Base-by-base conservation (phyloP, 2,113 vertebrate species). In the Scatophagus argus region DNA sequence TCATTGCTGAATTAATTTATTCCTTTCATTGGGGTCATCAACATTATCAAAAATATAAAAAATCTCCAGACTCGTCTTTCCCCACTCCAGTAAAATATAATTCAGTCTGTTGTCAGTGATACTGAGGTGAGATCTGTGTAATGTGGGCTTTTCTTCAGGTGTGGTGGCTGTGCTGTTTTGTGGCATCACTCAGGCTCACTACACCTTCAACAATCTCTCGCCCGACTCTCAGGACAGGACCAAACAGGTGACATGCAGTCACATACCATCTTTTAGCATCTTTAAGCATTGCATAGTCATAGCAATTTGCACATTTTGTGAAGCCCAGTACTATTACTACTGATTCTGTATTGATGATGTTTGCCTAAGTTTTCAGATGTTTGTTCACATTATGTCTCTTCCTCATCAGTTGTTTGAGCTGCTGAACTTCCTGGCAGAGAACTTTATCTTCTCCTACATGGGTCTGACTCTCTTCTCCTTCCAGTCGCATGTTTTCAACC, bases 401-500 rank as follows among this genome's bases (percentile, higher is more conserved):
- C 2, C 77, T 83, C 71, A 68, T 65, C 90, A 99, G 98, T 91
- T 99, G 84, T 99, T 99, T 89, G 98, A 99, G 93, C 94, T 99
- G 85, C 95, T 99, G 86, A 97, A 99, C 94, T 99, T 99, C 93
- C 93, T 99, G 95, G 97, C 98, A 64, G 98, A 99, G 93, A 99
- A 99, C 90, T 98, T 99, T 93, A 99, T 99, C 93, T 99, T 99
- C 90, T 99, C 97, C 83, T 99, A 99, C 93, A 99, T 99, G 98
- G 98, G 98, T 11, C 90, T 99, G 86, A 96, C 98, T 4, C 94
- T 99, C 41, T 99, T 99, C 94, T 97, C 98, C 80, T 99, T 99
- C 91, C 97, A 99, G 95, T 97, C 96, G 31, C 98, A 99, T 0
- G 94, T 97, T 83, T 99, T 99, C 90, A 99, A 98, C 82, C 96